These are phyloP conservation scores for Apodemus sylvaticus DNA, from an alignment of 2,113 vertebrate genomes.

Conservation along the genomic window DNA sequence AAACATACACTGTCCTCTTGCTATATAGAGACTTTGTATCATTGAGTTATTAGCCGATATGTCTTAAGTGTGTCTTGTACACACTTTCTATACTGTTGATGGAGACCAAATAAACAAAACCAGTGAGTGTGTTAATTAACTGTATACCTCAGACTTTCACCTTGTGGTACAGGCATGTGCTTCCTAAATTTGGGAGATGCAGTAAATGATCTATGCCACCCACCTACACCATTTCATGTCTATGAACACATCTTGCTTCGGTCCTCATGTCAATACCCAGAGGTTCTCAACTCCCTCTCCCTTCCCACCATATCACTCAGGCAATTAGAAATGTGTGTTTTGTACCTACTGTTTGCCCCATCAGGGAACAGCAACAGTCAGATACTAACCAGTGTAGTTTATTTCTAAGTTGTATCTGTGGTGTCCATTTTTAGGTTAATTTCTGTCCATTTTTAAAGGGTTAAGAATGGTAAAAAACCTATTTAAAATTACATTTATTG, in stretches of 20 bases:
- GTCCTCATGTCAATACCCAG: not conserved
- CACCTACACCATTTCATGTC: not conserved
- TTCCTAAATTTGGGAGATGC: not conserved
- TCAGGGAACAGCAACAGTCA: not conserved
- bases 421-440: not conserved
- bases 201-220: not conserved
- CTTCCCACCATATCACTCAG: not conserved
- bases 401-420: not conserved
- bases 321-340: not conserved
- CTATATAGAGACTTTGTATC: not conserved
- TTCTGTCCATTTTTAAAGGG: not conserved
- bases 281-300: not conserved
- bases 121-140: not conserved
- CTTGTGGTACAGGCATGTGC: not conserved
- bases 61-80: not conserved
- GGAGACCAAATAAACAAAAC: not conserved
- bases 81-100: not conserved
- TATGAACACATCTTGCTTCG: not conserved
- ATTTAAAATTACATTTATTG: not conserved
- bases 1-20: not conserved
- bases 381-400: not conserved
- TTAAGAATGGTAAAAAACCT: not conserved
- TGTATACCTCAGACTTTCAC: not conserved
- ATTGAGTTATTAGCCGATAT: not conserved
- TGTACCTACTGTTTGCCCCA: not conserved